A percentile compares a stretch with the other conserved stretches of the same genome.
Conservation (phyloP, 92 coral and sea anemone species). For the Epizoanthus stellaris region DNA sequence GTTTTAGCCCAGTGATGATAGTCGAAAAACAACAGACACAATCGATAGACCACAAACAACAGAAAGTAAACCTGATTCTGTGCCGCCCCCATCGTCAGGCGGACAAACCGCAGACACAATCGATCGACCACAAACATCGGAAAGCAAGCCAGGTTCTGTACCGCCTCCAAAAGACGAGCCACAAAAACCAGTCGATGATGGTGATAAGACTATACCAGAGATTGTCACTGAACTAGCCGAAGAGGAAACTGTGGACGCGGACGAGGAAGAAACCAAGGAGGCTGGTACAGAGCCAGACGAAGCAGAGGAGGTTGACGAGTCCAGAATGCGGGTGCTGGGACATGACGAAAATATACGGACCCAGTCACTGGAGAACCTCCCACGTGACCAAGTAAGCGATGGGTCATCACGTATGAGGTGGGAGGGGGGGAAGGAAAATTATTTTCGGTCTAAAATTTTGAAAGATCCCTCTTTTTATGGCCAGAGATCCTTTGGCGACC, state of each 20-base stretch:
- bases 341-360: slow-evolving; percentile 94
- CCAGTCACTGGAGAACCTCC: slow-evolving; percentile 64
- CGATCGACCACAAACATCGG: slow-evolving; percentile 20
- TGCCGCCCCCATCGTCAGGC: background rate
- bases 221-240: slow-evolving; percentile 47
- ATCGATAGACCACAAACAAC: slow-evolving; percentile 24
- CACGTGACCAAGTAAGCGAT: slow-evolving; percentile 71
- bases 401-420: too few relatives aligned
- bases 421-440: too few relatives aligned
- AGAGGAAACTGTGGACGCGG: slow-evolving; percentile 22
- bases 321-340: slow-evolving; percentile 91
- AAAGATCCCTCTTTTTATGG: too few relatives aligned
- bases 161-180: background rate
- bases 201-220: slow-evolving; percentile 43
- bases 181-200: background rate
- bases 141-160: background rate
- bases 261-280: slow-evolving; percentile 23
- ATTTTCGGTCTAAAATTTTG: too few relatives aligned
- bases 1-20: slow-evolving; percentile 49
- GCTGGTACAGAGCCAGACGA: slow-evolving; percentile 43
- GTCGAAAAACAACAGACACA: slow-evolving; percentile 25
- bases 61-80: background rate
- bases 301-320: slow-evolving; percentile 51
- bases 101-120: slow-evolving; percentile 28
- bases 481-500: too few relatives aligned